Evolutionary conservation across 1,140 invertebrate genomes (phyloP).

Genomic region (Zaprionus lachaisei): DNA sequence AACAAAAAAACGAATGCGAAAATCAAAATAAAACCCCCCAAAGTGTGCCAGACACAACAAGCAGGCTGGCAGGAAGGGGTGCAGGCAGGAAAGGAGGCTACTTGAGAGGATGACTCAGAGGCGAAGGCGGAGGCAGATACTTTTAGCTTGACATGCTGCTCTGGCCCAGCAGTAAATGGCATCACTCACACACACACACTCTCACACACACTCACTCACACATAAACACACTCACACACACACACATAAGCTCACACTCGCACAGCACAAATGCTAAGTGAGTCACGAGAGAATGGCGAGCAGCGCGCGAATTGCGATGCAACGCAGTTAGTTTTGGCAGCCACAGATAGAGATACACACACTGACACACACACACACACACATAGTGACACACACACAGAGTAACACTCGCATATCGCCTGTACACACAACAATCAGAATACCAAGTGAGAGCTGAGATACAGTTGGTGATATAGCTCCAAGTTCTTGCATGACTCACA

Average conservation of each 20-base stretch:
- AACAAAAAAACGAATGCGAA: neutral
- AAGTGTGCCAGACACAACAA: neutral
- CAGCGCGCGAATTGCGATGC: conserved; percentile 28
- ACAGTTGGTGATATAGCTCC: conserved; percentile 21
- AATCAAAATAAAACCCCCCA: neutral
- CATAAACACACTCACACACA: too few species aligned
- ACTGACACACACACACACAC: conserved; percentile 9
- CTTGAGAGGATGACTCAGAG: conserved; percentile 37
- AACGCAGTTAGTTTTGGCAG: conserved; percentile 50
- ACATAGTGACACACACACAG: neutral
- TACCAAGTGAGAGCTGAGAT: conserved; percentile 4
- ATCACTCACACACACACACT: neutral
- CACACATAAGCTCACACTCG: neutral
- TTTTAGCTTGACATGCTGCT: conserved; percentile 39
- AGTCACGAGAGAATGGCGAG: conserved; percentile 24
- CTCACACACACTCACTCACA: neutral
- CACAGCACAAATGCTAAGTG: conserved; percentile 26
- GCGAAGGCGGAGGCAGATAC: conserved; percentile 19
- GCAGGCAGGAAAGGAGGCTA: neutral
- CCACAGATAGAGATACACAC: conserved; percentile 19
- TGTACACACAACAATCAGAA: conserved; percentile 1
- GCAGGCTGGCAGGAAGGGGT: too few species aligned
- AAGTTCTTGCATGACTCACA: conserved; percentile 33
- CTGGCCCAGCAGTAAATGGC: conserved; percentile 23
- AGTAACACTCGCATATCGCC: neutral